A percentile compares a stretch with the other conserved stretches of the same genome.
Evolutionary conservation across 2,113 vertebrate species (phyloP).

Genomic region (Thamnaconus septentrionalis): DNA sequence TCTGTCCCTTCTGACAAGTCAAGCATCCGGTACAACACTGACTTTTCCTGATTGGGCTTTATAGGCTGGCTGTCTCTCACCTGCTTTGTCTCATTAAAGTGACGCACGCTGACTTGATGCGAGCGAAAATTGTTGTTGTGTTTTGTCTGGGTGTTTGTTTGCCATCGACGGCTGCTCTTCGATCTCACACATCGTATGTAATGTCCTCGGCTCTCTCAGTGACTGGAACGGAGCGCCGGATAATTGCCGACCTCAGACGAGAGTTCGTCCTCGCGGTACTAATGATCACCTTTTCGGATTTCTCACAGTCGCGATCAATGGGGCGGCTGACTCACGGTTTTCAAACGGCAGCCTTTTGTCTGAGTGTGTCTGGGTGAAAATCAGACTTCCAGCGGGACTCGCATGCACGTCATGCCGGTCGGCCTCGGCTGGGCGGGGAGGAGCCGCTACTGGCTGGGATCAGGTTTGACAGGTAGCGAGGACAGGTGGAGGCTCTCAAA

Average conservation of each 20-base stretch:
- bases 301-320: slow-evolving; percentile 17
- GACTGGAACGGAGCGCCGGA: slow-evolving; percentile 14
- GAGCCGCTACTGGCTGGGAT: slow-evolving; percentile 43
- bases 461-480: slow-evolving; percentile 69
- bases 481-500: slow-evolving; percentile 56
- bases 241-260: slow-evolving; percentile 24
- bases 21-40: too few species aligned
- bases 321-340: background rate
- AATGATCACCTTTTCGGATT: slow-evolving; percentile 3
- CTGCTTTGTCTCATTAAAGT: background rate
- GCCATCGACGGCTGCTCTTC: too few species aligned
- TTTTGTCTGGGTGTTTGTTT: background rate
- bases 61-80: background rate
- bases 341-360: too few species aligned
- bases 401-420: slow-evolving; percentile 30
- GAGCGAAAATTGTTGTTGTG: background rate
- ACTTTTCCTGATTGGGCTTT: background rate
- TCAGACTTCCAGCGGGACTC: slow-evolving; percentile 8
- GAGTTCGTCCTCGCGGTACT: background rate
- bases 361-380: background rate
- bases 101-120: background rate
- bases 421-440: slow-evolving; percentile 5
- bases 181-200: too few species aligned
- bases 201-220: background rate
- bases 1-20: background rate